Evolutionary conservation across 2,113 vertebrate species (phyloP).

Genomic region (Aptenodytes patagonicus): DNA sequence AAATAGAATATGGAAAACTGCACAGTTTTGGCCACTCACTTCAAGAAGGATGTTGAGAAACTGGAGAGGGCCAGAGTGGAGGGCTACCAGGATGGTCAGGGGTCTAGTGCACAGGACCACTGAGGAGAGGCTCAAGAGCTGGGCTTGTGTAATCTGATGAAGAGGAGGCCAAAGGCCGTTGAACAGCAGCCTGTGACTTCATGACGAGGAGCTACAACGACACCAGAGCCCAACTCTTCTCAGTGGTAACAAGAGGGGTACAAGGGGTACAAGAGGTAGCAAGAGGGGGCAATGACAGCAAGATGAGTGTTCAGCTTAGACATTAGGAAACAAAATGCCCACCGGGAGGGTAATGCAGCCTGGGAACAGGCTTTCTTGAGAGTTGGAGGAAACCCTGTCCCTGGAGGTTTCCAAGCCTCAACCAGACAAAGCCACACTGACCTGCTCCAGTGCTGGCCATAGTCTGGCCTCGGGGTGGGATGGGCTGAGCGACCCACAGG

Average conservation of each 20-base stretch:
- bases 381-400: fast-evolving
- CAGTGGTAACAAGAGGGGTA: not conserved
- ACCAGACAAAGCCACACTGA: not conserved
- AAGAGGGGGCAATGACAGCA: not conserved
- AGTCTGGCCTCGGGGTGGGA: not conserved
- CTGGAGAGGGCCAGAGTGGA: not conserved
- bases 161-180: not conserved
- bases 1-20: not conserved
- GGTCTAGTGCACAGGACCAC: not conserved
- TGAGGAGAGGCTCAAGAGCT: not conserved
- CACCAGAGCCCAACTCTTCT: not conserved
- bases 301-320: not conserved
- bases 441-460: not conserved
- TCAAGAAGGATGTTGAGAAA: not conserved
- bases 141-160: not conserved
- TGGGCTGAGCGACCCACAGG: not conserved
- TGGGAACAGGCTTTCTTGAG: not conserved
- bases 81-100: not conserved
- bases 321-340: not conserved
- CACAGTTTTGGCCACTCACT: not conserved
- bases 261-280: too few relatives aligned
- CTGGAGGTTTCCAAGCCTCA: not conserved
- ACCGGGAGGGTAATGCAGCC: not conserved
- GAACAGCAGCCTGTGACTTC: not conserved
- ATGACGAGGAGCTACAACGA: not conserved